Base-by-base conservation (phyloP, 30 jellyfish, hydroid and myxozoan genomes). In the Cassiopea andromeda region DNA sequence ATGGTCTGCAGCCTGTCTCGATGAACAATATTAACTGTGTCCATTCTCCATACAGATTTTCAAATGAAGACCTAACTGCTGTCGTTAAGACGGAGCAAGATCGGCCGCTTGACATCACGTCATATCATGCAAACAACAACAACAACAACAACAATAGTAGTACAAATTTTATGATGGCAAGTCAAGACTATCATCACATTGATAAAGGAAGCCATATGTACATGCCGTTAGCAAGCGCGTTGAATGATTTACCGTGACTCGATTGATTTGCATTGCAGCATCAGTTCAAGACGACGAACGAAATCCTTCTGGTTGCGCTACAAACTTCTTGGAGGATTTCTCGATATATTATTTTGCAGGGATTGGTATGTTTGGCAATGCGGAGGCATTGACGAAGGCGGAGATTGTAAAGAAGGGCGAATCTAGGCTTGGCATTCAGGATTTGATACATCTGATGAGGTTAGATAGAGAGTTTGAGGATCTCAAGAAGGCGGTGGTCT, bases 21-120 rank as follows among this genome's bases (percentile, higher is more conserved):
- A 77, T 87, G 90, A 87, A 78, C 58, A 87, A 87, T 60, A 87
- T 87, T 71, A 76, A 78, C 82, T 87, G 94, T 70, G 94, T 87
- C 78, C 94, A 87, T 61, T 87, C 94, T 48, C 94, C 94, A 45
- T 87, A 77, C 75, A 83, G 90, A 64, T 87, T 87, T 73, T 58
- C 94, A 64, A 78, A 44, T 64, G 94, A 87, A 18, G 94, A 78
- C 84, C 68, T 87, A 5, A 57, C 75, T 13, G 46, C 94, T 3
- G 86, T 87, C 54, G 94, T 87, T 15, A 87, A 87, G 46, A 66
- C 94, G 71, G 94, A 87, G 94, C 94, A 77, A 70, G 94, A 87
- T 38, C 75, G 81, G 1, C 8, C 91, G 3, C 83, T 83, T 8
- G 84, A 83, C 77, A 49, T 83, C 70, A 78, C 91, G 4, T 78